These are phyloP conservation scores for Loripinus fragilis DNA, from an alignment of 2,888 invertebrate genomes.

Conservation along the genomic window DNA sequence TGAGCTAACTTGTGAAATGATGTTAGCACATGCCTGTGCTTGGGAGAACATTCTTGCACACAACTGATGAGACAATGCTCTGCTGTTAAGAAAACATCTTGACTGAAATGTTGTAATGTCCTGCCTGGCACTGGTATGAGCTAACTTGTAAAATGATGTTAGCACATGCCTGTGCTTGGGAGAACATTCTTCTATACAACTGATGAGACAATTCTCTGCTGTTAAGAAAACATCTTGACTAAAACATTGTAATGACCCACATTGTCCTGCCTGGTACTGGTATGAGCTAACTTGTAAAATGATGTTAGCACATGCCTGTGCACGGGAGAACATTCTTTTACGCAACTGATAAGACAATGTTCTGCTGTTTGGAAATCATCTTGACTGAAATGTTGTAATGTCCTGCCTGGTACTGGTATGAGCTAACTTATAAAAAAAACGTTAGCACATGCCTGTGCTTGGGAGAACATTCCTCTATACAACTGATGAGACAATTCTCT, in stretches of 20 bases:
- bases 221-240: too few species aligned
- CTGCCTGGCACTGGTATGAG: neutral
- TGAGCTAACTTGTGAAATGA: neutral
- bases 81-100: neutral
- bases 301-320: slow-evolving; percentile 8
- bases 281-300: neutral
- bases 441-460: too few species aligned
- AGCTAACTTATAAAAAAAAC: neutral
- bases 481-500: too few species aligned
- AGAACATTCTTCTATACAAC: neutral
- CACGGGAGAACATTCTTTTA: neutral
- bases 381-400: neutral
- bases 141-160: neutral
- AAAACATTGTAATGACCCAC: neutral
- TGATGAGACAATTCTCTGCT: too few species aligned
- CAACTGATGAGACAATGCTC: neutral
- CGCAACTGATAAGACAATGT: too few species aligned
- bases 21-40: slow-evolving; percentile 3
- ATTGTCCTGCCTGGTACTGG: neutral
- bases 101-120: neutral
- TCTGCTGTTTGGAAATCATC: too few species aligned
- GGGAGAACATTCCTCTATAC: too few species aligned
- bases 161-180: slow-evolving; percentile 1
- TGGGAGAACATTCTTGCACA: neutral
- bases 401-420: neutral